Base-by-base conservation (phyloP, 2,888 invertebrate genomes). In the Drosophila meridiana region DNA sequence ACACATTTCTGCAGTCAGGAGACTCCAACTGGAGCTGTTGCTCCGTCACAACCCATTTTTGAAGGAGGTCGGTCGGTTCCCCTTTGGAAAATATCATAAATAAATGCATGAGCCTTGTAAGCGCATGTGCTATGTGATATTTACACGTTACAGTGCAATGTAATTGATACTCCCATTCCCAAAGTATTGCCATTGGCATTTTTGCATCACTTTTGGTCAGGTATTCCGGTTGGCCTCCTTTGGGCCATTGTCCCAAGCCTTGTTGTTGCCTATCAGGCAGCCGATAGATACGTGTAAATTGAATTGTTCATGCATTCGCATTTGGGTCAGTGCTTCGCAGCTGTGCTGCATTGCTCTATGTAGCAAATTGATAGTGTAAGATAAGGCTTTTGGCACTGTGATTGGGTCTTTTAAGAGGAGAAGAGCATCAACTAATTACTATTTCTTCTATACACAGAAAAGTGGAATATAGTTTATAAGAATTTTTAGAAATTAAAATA, bases 51-150 rank as follows among this genome's bases (percentile, higher is more conserved):
- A n/a, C 53, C 57, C 48, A 43, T 57, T 61, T 67, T 28, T 9
- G 43, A 0, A 0, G 38, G 40, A 4, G 14, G n/a, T 13, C 1
- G 14, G 1, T 20, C 20, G 20, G 20, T 20, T 20, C 20, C 6
- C 47, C 45, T 42, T 45, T 67, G 60, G 43, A 69, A 77, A 84
- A 75, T 82, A 77, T 77, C 76, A 85, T 89, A 80, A 89, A 87
- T 87, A 89, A 82, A 89, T 89, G 87, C 80, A 87, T 85, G 88
- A 87, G 79, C 47, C 65, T 69, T 69, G 69, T 69, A 58, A 57
- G 66, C 62, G 71, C 62, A 58, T 80, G 72, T 78, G 61, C 74
- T 57, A 52, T 57, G 38, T 63, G 40, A 73, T 67, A 71, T 73
- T 77, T 73, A 77, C 76, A 79, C 76, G 76, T 74, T 61, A 57